These are phyloP conservation scores for Dicaeum eximium DNA, from an alignment of 2,113 vertebrate genomes.

Conservation along the genomic window DNA sequence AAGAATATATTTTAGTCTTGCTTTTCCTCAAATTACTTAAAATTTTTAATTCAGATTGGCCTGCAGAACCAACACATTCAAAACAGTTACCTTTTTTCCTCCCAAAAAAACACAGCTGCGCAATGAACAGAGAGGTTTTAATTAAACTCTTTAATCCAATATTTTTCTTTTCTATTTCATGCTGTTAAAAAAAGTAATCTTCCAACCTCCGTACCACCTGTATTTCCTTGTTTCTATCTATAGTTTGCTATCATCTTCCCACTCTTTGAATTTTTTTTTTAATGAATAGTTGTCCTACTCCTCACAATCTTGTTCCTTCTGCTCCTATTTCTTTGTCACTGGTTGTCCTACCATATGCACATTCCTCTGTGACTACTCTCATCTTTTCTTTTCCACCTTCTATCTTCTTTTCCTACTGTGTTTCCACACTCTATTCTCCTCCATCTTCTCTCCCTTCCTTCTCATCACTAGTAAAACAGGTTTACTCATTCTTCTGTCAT, in stretches of 20 bases:
- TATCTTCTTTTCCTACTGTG: not conserved
- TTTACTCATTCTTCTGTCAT: not conserved
- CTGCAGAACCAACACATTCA: not conserved
- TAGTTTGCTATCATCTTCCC: not conserved
- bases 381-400: not conserved
- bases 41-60: slow-evolving; percentile 7
- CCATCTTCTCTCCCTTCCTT: not conserved
- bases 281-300: not conserved
- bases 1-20: slow-evolving; percentile 16
- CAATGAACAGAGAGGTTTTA: not conserved
- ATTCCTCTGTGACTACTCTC: not conserved
- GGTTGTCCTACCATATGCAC: not conserved
- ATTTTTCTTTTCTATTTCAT: not conserved
- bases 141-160: not conserved
- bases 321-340: not conserved
- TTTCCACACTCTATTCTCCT: not conserved
- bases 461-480: not conserved
- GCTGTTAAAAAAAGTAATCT: not conserved
- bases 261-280: not conserved
- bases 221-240: not conserved
- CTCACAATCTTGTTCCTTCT: not conserved
- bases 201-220: not conserved
- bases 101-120: not conserved
- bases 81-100: not conserved
- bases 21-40: slow-evolving; percentile 21